Evolutionary conservation across 2,113 vertebrate species (phyloP), one percentile per base, ranked within the genome.

Genomic region (Cephalophus harveyi): DNA sequence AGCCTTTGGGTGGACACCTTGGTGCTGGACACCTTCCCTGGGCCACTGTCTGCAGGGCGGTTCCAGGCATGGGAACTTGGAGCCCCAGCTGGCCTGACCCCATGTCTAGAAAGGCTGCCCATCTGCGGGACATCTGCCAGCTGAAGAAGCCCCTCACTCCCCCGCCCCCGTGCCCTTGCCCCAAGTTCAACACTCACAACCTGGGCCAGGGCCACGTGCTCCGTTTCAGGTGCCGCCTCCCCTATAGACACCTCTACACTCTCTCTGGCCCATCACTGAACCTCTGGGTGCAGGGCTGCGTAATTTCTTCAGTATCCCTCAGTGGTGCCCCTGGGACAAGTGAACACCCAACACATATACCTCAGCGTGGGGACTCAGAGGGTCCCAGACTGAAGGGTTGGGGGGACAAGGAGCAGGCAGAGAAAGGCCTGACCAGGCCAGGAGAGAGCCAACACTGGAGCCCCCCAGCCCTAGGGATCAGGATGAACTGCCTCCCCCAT

Each of bases 31-130:
- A 0, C 10, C 23, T 54, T 82, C 89, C 57, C 55, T 7, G 76
- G 40, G n/a, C 88, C 71, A 6, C 50, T 4, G 30, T 28, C 17
- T 15, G 3, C 59, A 12, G 16, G 17, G 10, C 0, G 2, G 36
- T 27, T 11, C 4, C 4, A 2, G 30, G 46, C 4, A 0, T 0
- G 14, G 43, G 52, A 59, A 62, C n/a, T 6, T 2, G 14, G 60
- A 78, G 54, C 28, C 17, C 81, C 19, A 4, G 30, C 76, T 36
- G 57, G 17, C 79, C 43, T 12, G 28, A 64, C 9, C 43, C 27
- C 48, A 2, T 1, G 36, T 36, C 50, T 55, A 12, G 30, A 62
- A 82, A 33, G 25, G 43, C 54, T 3, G 2, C 43, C 33, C 55
- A 16, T 43, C 30, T 36, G 23, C 0, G 19, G 67, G 21, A 43